Base-by-base conservation (phyloP, 2,888 invertebrate species). In the Hypolimnas misippus region DNA sequence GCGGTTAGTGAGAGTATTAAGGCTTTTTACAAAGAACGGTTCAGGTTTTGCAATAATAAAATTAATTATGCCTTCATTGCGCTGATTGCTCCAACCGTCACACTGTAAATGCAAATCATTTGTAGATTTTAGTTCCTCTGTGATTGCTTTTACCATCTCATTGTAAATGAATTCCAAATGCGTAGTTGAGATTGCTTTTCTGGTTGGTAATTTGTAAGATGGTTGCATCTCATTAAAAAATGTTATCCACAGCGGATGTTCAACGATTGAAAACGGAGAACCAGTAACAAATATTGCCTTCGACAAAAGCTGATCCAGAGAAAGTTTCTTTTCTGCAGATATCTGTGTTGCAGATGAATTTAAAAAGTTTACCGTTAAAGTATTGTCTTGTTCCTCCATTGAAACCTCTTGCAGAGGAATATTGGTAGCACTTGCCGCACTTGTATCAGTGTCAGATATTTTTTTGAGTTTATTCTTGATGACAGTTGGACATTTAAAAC, bases 21-120 rank as follows among this genome's bases (percentile, higher is more conserved):
- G 25, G 21, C 25, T 50, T 50, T 49, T n/a, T 12, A 49, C 21
- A 49, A 21, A 49, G 3, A 42, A 10, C 10, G 38, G 54, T n/a
- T 54, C 40, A 10, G 54, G 19, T 54, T 40, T 54, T 40, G 40
- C 40, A 40, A 54, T 54, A 19, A 42, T 40, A 25, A 40, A 42
- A 19, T 54, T 54, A n/a, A 40, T 54, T 16, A 54, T 54, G 12
- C 40, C 54, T 40, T 54, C 54, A 40, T 54, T 54, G 19, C 54
- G 12, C 40, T 21, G 54, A 40, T 54, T 40, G n/a, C 40, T 54
- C 54, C 40, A 40, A 12, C 54, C 42, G 14, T 54, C 54, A 42
- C n/a, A 54, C 54, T 54, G 54, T 10, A 54, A 14, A 54, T 54
- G 54, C 42, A 54, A 54, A 40, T 54, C 19, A 54, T 54, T 54